These are phyloP conservation scores for Cepaea nemoralis DNA, from an alignment of 1,140 invertebrate genomes.

Conservation along the genomic window DNA sequence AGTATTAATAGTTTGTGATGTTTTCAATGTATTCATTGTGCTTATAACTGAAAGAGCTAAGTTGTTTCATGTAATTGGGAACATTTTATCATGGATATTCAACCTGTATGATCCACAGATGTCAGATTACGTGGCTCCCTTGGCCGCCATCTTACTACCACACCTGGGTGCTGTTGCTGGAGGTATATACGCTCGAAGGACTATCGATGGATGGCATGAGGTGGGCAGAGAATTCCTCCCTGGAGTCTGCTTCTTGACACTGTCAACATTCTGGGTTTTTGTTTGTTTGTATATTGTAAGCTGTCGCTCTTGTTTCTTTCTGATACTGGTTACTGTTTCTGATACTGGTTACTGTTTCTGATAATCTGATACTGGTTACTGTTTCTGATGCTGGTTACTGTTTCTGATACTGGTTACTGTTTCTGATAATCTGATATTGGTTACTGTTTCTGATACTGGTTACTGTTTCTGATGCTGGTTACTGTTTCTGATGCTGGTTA, in stretches of 20 bases:
- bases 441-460: not conserved
- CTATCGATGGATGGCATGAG: constrained; percentile 77
- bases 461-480: not conserved
- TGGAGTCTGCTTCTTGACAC: no score
- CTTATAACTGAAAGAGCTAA: no score
- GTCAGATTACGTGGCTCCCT: constrained; percentile 56
- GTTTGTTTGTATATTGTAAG: no score
- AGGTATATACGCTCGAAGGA: constrained; percentile 71
- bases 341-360: not conserved
- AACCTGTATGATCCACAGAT: constrained; percentile 52
- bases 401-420: not conserved
- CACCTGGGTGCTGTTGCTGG: constrained; percentile 59
- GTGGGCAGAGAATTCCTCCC: constrained; percentile 69
- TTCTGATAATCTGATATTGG: no score
- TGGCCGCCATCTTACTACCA: constrained; percentile 52
- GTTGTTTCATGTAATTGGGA: no score
- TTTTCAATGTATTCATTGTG: no score
- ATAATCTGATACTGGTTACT: not conserved
- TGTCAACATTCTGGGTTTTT: no score
- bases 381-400: not conserved
- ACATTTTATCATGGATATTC: no score
- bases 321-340: not conserved
- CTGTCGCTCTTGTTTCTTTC: not conserved
- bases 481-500: not conserved
- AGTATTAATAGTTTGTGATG: no score